Evolutionary conservation across 2,113 vertebrate species (phyloP).

Genomic region (Ciconia stormi): DNA sequence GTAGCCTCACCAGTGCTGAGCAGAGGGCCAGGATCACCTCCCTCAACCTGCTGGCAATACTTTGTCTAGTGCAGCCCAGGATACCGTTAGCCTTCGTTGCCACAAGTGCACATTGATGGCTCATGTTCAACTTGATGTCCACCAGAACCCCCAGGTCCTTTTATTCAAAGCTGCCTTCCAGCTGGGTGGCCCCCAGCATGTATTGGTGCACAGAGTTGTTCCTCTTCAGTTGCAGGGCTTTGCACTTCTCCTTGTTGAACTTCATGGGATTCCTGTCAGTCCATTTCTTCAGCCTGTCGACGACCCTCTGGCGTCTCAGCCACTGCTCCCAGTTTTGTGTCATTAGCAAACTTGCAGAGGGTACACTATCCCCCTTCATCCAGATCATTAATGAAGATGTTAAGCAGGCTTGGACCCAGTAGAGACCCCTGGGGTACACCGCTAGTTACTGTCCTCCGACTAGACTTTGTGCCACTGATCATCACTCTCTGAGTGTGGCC

Average conservation of each 20-base stretch:
- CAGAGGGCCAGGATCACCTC: background rate
- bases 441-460: background rate
- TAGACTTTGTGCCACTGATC: background rate
- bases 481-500: rapidly evolving
- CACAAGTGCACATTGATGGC: background rate
- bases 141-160: background rate
- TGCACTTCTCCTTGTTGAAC: background rate
- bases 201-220: background rate
- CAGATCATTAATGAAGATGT: background rate
- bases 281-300: background rate
- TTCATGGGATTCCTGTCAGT: background rate
- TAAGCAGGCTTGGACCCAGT: background rate
- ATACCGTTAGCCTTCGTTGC: background rate
- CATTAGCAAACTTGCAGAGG: background rate
- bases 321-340: background rate
- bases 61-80: background rate
- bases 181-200: rapidly evolving
- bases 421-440: background rate
- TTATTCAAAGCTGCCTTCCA: background rate
- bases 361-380: background rate
- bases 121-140: background rate
- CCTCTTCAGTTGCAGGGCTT: background rate
- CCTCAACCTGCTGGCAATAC: background rate
- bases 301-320: background rate
- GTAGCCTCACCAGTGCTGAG: background rate